phyloP scores from a whole-genome alignment of 2,888 invertebrate genomes.

The Synergus japonicus region DNA sequence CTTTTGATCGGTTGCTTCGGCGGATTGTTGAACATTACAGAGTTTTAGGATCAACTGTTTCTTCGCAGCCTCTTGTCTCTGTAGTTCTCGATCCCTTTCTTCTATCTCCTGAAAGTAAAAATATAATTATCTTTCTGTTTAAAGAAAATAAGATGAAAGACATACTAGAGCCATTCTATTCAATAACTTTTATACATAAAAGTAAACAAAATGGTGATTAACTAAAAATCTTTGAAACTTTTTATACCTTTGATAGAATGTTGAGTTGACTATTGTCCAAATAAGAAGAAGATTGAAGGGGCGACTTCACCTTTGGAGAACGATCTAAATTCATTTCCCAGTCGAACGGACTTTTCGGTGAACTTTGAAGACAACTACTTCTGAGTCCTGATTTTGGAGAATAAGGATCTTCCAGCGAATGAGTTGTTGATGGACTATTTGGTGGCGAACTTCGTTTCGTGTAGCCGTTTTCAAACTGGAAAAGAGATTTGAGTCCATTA shows the following conservation, averaged over 20 bases:
- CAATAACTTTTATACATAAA: neutral
- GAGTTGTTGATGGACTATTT: conserved; percentile 65
- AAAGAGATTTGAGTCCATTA: conserved; percentile 44
- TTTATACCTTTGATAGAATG: conserved; percentile 65
- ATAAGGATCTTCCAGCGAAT: conserved; percentile 57
- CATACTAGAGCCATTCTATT: neutral
- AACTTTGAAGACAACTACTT: conserved; percentile 57
- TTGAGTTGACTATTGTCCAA: conserved; percentile 56
- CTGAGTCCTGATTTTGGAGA: conserved; percentile 62
- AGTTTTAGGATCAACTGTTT: conserved; percentile 70
- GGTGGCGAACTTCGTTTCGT: conserved; percentile 67
- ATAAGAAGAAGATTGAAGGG: conserved; percentile 42
- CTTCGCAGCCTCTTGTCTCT: conserved; percentile 69
- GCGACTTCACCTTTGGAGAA: conserved; percentile 50
- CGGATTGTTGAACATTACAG: conserved; percentile 66
- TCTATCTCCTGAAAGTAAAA: conserved; percentile 66
- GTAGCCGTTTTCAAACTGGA: conserved; percentile 70
- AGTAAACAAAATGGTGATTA: neutral
- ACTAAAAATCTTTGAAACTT: conserved; percentile 26
- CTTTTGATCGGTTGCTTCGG: conserved; percentile 64
- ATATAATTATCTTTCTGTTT: neutral
- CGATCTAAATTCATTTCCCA: conserved; percentile 65
- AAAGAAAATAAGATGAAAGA: neutral
- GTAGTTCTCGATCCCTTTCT: conserved; percentile 66
- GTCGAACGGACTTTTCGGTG: conserved; percentile 62